These are phyloP conservation scores for Zophobas atratus DNA, from an alignment of 1,140 invertebrate genomes.

Conservation along the genomic window DNA sequence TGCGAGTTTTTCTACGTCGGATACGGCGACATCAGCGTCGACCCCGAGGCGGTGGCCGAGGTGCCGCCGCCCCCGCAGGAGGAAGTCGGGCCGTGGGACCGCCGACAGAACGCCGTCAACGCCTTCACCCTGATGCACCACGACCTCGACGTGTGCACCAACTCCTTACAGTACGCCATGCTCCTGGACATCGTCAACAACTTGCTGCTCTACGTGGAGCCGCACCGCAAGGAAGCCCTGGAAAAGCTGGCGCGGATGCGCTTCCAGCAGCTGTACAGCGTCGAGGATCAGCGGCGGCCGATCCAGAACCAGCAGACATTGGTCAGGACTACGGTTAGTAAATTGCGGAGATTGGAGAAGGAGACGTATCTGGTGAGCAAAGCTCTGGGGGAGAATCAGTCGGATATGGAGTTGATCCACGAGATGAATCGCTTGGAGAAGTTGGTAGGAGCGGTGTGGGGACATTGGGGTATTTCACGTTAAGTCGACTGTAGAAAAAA, in stretches of 20 bases:
- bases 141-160: constrained; percentile 97
- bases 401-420: constrained; percentile 74
- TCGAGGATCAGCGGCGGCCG: constrained; percentile 92
- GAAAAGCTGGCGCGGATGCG: constrained; percentile 93
- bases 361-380: constrained; percentile 93
- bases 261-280: constrained; percentile 92
- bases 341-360: constrained; percentile 87
- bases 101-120: constrained; percentile 91
- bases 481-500: no score
- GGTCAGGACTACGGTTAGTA: constrained; percentile 85
- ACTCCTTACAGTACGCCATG: constrained; percentile 96
- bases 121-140: constrained; percentile 99
- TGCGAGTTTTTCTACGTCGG: constrained; percentile 99
- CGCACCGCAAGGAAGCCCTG: constrained; percentile 91
- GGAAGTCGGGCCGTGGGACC: constrained; percentile 81
- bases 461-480: no score
- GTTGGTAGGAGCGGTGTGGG: constrained; percentile 66
- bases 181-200: constrained; percentile 98
- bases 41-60: constrained; percentile 77
- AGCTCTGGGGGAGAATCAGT: constrained; percentile 81
- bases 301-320: constrained; percentile 93
- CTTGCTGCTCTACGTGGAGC: constrained; percentile 95
- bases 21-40: constrained; percentile 87
- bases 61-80: constrained; percentile 78
- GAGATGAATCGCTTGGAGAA: constrained; percentile 82